Evolutionary conservation across 2,797 vertebrate species (phyloP), one percentile per base, ranked within the genome.

Genomic region (Percopsis omiscomaycus): DNA sequence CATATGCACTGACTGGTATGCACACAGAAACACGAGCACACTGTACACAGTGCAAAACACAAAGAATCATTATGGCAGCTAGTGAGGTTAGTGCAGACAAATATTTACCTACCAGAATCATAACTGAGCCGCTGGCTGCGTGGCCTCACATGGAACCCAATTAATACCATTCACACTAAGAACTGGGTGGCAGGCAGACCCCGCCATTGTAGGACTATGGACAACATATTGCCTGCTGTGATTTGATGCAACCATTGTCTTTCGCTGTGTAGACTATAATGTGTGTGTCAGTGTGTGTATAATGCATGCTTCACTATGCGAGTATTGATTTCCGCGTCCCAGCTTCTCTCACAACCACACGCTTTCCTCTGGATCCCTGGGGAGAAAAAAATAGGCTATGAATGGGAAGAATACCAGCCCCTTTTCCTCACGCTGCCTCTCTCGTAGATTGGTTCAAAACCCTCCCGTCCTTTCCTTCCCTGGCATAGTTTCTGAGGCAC

Each of bases 61-160:
- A 82, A 85, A 83, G 85, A 89, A 89, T 92, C 89, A 89, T 91
- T 89, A 92, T 84, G 81, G 84, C 79, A 84, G 86, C 90, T 83
- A 84, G 86, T 68, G 81, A 83, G 86, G 82, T 88, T 86, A 78
- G 84, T 49, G 57, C 75, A 81, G 86, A 88, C 89, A 93, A 93
- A 93, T 92, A 92, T 93, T 92, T 92, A 92, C 89, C 88, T 89
- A 86, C 80, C 82, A 88, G 87, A 92, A 90, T 89, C 87, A 90
- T 91, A 92, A 89, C 86, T 80, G 85, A 88, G 88, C 83, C 66
- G 71, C 86, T 70, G 80, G 80, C 86, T 74, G 75, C 79, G 80
- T 86, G 82, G 84, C 83, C 87, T 90, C 66, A 3, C 74, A 59
- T 75, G 73, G 77, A 91, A 88, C 85, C 91, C 84, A 91, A 92